Evolutionary conservation across 2,113 vertebrate genomes (phyloP), one percentile per base, ranked within the genome.

Genomic region (Irena cyanogastra): DNA sequence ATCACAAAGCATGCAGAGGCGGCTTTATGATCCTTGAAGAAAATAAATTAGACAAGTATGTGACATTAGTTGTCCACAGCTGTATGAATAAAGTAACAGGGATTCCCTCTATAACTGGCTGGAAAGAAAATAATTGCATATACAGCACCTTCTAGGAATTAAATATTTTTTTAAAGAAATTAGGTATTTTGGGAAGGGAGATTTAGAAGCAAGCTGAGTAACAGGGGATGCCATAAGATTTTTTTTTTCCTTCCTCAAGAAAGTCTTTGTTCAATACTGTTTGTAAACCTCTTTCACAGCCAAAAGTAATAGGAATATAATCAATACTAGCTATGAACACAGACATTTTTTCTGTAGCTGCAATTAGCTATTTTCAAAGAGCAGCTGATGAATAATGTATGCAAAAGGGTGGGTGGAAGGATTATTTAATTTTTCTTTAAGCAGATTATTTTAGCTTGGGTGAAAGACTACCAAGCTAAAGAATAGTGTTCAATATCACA

Each of bases 301-400:
- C 78, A 75, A 91, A 95, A 90, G 41, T 64, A 93, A 68, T 11
- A 93, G 74, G 86, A 91, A 91, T 85, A 85, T 79, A 91, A 90
- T 95, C 95, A 97, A 96, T 93, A 96, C 61, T 35, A 94, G 74
- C 85, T 93, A 93, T 84, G 90, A 92, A 78, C 71, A 95, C 89
- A 97, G 59, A 85, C 8, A 77, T 75, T 96, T 94, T 89, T 87
- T 83, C 63, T 95, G 88, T 59, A 86, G 92, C 50, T 92, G 90
- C 76, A 97, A 96, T 97, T 97, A 96, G 87, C 78, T 59, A 65
- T 88, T 97, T 94, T 72, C 96, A 87, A 95, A 96, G 93, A 95
- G 78, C 7, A 24, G 83, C 76, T 44, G 7, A 94, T 95, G 91
- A 95, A 95, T 97, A 95, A 97, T 89, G 79, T 52, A 94, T 87